Evolutionary conservation across 2,113 vertebrate genomes (phyloP).

Genomic region (Ceratotherium simum): DNA sequence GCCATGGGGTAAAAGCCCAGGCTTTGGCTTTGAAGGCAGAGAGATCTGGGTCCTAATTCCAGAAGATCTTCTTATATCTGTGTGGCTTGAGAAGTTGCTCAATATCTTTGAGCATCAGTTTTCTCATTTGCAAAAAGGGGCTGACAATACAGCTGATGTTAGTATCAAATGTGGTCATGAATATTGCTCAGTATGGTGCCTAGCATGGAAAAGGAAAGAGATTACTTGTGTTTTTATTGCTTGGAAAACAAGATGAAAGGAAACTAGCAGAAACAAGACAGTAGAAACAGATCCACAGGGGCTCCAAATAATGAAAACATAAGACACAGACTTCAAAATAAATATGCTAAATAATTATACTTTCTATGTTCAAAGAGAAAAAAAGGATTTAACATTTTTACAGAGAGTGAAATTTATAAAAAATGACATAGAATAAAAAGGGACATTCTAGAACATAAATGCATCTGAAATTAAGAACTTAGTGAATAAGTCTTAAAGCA

Average conservation of each 20-base stretch:
- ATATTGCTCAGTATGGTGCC: background rate
- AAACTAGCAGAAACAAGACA: background rate
- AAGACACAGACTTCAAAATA: background rate
- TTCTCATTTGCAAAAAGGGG: background rate
- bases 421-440: background rate
- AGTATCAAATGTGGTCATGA: background rate
- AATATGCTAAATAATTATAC: background rate
- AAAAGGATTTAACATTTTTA: background rate
- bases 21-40: background rate
- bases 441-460: background rate
- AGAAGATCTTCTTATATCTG: background rate
- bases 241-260: background rate
- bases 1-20: background rate
- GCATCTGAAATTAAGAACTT: background rate
- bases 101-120: background rate
- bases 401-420: background rate
- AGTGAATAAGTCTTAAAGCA: background rate
- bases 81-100: background rate
- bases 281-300: background rate
- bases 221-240: background rate
- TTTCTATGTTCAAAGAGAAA: background rate
- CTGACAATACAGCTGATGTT: background rate
- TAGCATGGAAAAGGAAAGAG: background rate
- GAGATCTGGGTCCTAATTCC: background rate
- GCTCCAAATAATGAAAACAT: background rate